Conservation (phyloP, 2,888 invertebrate genomes). For the Vesta saturnalis region DNA sequence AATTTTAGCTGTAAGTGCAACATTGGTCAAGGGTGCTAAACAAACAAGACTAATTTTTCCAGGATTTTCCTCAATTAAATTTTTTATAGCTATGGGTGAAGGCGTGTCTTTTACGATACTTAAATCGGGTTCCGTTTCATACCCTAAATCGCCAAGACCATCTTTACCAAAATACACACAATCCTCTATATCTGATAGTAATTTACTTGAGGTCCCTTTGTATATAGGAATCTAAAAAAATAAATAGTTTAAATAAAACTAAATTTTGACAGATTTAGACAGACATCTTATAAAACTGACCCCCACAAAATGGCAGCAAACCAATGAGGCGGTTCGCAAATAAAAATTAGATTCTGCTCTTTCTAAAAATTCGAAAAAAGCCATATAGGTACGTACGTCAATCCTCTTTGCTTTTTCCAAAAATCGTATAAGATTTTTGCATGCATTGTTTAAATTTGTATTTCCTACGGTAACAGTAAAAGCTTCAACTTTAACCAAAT, state of each 20-base stretch:
- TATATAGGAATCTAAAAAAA: constrained; percentile 74
- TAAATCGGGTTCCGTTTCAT: constrained; percentile 45
- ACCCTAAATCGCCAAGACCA: constrained; percentile 80
- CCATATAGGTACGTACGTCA: constrained; percentile 71
- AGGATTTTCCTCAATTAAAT: constrained; percentile 67
- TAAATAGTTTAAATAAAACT: no score
- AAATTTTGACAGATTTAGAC: no score
- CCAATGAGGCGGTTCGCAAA: background rate
- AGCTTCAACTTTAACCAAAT: constrained; percentile 67
- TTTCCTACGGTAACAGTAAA: constrained; percentile 82
- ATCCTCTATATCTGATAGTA: constrained; percentile 56
- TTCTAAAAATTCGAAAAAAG: no score
- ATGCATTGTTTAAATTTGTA: constrained; percentile 72
- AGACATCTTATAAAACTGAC: no score
- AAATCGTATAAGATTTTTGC: constrained; percentile 73
- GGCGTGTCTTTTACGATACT: constrained; percentile 46
- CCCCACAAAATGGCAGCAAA: no score
- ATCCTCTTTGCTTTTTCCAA: constrained; percentile 67
- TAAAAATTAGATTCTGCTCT: no score
- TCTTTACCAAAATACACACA: constrained; percentile 72
- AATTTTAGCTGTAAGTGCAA: constrained; percentile 77
- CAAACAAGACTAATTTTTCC: constrained; percentile 71
- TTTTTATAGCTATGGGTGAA: constrained; percentile 70
- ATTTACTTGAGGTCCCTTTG: constrained; percentile 68
- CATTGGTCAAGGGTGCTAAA: constrained; percentile 81